phyloP scores from a whole-genome alignment of 2,113 vertebrate genomes.

The Promerops cafer region DNA sequence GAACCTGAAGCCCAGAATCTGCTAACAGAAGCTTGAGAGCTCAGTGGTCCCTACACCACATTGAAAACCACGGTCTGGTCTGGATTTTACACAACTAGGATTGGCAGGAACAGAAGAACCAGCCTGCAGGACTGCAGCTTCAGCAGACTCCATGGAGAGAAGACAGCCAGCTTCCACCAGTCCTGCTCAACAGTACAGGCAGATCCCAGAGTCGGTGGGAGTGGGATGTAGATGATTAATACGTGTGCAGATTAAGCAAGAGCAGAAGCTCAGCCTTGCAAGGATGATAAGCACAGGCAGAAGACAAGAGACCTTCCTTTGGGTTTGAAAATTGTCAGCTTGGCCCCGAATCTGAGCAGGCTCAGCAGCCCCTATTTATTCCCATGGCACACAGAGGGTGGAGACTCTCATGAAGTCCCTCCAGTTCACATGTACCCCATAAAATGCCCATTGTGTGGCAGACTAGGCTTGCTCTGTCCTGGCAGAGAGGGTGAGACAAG shows the following conservation, averaged over 20 bases:
- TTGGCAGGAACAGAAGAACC: neutral
- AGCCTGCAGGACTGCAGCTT: neutral
- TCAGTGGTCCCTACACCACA: neutral
- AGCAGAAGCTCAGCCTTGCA: neutral
- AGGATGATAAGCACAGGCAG: neutral
- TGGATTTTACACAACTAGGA: neutral
- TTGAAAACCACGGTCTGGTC: neutral
- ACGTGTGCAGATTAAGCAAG: neutral
- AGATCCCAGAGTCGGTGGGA: neutral
- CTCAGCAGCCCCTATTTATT: neutral
- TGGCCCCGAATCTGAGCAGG: fast-evolving
- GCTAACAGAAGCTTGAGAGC: neutral
- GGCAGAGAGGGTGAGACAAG: neutral
- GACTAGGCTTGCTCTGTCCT: neutral
- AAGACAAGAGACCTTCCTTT: neutral
- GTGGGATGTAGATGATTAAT: neutral
- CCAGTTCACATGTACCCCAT: no score
- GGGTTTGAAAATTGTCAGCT: neutral
- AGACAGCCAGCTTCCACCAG: neutral
- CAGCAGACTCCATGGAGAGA: neutral
- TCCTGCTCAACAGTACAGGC: neutral
- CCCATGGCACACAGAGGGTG: neutral
- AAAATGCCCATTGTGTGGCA: neutral
- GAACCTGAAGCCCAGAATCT: neutral
- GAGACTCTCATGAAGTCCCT: neutral